Evolutionary conservation across 1,140 invertebrate genomes (phyloP).

Genomic region (Zaprionus lachaisei): DNA sequence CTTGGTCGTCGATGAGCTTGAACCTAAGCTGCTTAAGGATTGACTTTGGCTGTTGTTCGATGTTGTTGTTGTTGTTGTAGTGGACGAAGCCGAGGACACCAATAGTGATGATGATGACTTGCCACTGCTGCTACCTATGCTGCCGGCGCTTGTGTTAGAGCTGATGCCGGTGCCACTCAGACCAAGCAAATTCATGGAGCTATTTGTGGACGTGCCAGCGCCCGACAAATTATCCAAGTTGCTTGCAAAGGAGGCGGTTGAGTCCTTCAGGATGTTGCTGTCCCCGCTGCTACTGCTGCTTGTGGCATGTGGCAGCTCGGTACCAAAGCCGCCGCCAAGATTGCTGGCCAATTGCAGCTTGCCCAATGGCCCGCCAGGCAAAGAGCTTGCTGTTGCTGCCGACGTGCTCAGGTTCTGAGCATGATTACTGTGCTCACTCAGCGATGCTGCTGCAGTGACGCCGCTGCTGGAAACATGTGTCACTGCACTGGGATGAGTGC

Average conservation of each 20-base stretch:
- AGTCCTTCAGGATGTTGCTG: slow-evolving; percentile 37
- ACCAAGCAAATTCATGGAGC: slow-evolving; percentile 8
- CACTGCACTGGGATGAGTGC: slow-evolving; percentile 18
- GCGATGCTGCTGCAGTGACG: neutral
- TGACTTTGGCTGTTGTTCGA: slow-evolving; percentile 24
- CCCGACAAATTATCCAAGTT: slow-evolving; percentile 41
- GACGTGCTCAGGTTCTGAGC: slow-evolving; percentile 68
- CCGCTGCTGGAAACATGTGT: slow-evolving; percentile 56
- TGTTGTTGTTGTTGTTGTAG: slow-evolving; percentile 18
- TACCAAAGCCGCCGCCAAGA: slow-evolving; percentile 46
- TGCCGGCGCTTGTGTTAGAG: slow-evolving; percentile 27
- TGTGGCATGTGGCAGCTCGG: slow-evolving; percentile 26
- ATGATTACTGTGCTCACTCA: slow-evolving; percentile 59
- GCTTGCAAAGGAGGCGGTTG: slow-evolving; percentile 21
- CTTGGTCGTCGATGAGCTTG: slow-evolving; percentile 53
- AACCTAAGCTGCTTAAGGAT: slow-evolving; percentile 18
- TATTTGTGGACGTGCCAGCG: slow-evolving; percentile 60
- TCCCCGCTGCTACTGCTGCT: slow-evolving; percentile 18
- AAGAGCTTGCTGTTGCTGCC: slow-evolving; percentile 16
- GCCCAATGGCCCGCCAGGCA: slow-evolving; percentile 14
- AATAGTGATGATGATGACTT: slow-evolving; percentile 30
- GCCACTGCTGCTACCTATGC: slow-evolving; percentile 6
- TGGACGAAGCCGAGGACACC: slow-evolving; percentile 29
- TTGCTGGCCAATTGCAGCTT: slow-evolving; percentile 56
- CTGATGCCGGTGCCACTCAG: slow-evolving; percentile 3